Conservation (phyloP, 2,113 vertebrate genomes). For the Cavia aperea region DNA sequence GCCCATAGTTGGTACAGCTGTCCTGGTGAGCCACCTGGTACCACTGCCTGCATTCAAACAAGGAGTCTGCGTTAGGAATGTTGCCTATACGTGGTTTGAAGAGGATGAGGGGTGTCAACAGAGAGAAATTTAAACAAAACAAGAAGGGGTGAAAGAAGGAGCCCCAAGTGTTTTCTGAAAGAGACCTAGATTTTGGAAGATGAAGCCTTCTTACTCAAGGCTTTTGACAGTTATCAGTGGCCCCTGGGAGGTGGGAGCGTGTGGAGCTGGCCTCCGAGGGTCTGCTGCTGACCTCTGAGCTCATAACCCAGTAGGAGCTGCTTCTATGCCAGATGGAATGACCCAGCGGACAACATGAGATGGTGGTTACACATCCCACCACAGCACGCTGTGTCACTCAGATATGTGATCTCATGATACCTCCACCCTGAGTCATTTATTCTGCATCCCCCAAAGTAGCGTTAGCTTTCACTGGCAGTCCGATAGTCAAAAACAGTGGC, state of each 20-base stretch:
- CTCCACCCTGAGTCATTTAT: no score
- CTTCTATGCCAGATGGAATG: not conserved
- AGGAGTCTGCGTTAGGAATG: not conserved
- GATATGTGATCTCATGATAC: rapidly evolving
- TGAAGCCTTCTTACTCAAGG: not conserved
- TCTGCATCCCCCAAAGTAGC: not conserved
- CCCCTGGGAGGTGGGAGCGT: rapidly evolving
- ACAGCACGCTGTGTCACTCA: not conserved
- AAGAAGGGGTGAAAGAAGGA: not conserved
- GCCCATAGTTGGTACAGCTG: not conserved
- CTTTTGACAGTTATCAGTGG: not conserved
- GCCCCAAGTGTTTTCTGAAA: not conserved
- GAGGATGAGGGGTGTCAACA: not conserved
- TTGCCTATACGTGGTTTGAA: not conserved
- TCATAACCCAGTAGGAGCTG: not conserved
- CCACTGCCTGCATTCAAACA: not conserved
- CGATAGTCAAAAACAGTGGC: not conserved
- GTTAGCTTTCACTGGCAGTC: not conserved
- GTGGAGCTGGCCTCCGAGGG: not conserved
- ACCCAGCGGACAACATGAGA: not conserved
- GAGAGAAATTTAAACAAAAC: not conserved
- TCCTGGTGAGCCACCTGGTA: not conserved
- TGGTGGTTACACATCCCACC: not conserved
- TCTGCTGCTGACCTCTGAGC: not conserved
- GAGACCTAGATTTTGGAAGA: not conserved